phyloP scores from a whole-genome alignment of 2,888 invertebrate species.

The Leucophenga montana region DNA sequence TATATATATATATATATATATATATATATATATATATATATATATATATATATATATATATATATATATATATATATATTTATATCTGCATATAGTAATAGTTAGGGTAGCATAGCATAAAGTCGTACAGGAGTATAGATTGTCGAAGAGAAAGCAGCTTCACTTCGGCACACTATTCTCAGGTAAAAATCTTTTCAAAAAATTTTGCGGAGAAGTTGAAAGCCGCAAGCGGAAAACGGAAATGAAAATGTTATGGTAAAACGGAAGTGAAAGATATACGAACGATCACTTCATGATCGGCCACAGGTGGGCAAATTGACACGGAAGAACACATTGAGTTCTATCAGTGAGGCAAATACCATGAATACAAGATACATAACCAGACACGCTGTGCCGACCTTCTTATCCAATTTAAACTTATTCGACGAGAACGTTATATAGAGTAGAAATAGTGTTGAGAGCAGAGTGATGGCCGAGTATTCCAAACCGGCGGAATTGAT shows the following conservation, averaged over 20 bases:
- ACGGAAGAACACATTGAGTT: conserved; percentile 93
- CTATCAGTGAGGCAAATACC: conserved; percentile 90
- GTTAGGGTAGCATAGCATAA: conserved; percentile 3
- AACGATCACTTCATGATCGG: conserved; percentile 72
- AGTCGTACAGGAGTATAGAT: conserved; percentile 8
- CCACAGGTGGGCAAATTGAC: conserved; percentile 91
- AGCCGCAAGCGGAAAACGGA: neutral
- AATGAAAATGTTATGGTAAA: neutral
- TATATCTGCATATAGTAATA: conserved; percentile 8
- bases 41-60: too few species aligned
- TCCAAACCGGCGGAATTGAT: conserved; percentile 93
- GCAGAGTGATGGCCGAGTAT: conserved; percentile 90
- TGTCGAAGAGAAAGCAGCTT: neutral
- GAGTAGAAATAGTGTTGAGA: conserved; percentile 88
- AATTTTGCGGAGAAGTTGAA: neutral
- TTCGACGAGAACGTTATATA: conserved; percentile 89
- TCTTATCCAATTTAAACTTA: conserved; percentile 88
- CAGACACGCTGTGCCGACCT: conserved; percentile 88
- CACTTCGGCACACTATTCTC: neutral
- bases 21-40: too few species aligned
- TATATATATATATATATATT: neutral
- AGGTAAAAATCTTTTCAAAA: neutral
- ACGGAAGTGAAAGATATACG: neutral
- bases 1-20: too few species aligned
- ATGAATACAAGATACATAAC: conserved; percentile 91